A percentile compares a stretch with the other conserved stretches of the same genome.
Evolutionary conservation across 2,797 vertebrate genomes (phyloP).

Genomic region (Orestias chungarensis): DNA sequence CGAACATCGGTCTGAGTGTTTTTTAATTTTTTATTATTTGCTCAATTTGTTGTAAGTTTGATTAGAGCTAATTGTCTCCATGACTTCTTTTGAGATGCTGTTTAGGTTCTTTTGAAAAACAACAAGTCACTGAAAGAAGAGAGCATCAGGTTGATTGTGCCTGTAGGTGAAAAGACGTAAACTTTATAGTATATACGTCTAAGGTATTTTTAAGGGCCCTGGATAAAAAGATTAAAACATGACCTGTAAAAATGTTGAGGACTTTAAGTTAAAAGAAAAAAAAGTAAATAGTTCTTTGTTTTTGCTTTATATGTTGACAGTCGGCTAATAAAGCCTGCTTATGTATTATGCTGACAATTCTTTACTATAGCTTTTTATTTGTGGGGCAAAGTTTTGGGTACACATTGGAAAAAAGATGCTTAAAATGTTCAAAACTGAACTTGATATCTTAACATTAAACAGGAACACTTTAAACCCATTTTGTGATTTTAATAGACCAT

Average conservation of each 20-base stretch:
- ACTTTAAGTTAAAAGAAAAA: background rate
- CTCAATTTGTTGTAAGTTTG: conserved; percentile 33
- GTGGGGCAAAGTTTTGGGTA: background rate
- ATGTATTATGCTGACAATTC: background rate
- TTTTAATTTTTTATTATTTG: conserved; percentile 46
- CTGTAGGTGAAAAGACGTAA: background rate
- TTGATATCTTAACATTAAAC: background rate
- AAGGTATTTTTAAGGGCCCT: background rate
- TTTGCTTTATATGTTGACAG: background rate
- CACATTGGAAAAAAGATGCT: background rate
- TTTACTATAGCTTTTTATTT: background rate
- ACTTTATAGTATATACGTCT: background rate
- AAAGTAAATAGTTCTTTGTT: background rate
- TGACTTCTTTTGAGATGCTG: conserved; percentile 37
- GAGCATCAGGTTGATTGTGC: background rate
- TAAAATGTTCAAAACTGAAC: background rate
- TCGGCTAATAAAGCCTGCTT: background rate
- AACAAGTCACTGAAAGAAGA: conserved; percentile 10
- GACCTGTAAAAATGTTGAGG: background rate
- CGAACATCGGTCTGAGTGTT: conserved; percentile 19
- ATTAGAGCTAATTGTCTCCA: conserved; percentile 52
- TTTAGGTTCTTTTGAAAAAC: conserved; percentile 23
- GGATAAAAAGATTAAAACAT: background rate
- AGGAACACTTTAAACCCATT: background rate
- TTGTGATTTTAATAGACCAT: no score